Evolutionary conservation across 35 echinoderm and acorn worm species (phyloP).

Genomic region (Patiria miniata): DNA sequence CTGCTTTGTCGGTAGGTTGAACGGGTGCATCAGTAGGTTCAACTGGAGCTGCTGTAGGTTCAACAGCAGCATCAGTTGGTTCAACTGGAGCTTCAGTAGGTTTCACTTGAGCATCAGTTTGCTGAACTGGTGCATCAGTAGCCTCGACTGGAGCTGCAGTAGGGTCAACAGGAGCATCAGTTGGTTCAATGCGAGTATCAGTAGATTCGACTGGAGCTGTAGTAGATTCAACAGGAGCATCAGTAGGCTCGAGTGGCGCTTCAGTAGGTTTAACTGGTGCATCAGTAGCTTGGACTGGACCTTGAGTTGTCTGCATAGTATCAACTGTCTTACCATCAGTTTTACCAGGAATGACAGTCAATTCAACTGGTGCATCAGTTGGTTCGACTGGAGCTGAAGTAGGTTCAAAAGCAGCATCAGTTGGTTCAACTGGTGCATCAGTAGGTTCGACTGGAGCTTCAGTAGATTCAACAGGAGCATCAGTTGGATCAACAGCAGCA

Average conservation of each 20-base stretch:
- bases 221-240: too few relatives aligned
- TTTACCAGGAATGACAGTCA: too few relatives aligned
- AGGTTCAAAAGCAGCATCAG: not conserved
- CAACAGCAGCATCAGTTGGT: not conserved
- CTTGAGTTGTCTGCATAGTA: not conserved
- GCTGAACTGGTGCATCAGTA: not conserved
- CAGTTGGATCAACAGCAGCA: not conserved
- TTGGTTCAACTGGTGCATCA: not conserved
- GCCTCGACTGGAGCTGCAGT: not conserved
- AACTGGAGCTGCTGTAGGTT: too few relatives aligned
- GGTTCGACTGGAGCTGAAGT: not conserved
- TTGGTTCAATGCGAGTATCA: too few relatives aligned
- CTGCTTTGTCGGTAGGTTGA: not conserved
- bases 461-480: not conserved
- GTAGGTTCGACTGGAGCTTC: not conserved
- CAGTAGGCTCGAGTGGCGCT: not conserved
- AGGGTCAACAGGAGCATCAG: not conserved
- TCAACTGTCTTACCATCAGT: too few relatives aligned
- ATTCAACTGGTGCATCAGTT: not conserved
- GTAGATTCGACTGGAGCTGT: too few relatives aligned
- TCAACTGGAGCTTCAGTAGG: not conserved
- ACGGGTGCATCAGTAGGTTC: not conserved
- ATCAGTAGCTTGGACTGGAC: not conserved
- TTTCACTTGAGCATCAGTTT: not conserved
- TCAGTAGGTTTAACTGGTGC: not conserved